These are phyloP conservation scores for Lonchura striata DNA, from an alignment of 2,113 vertebrate species.

Conservation along the genomic window DNA sequence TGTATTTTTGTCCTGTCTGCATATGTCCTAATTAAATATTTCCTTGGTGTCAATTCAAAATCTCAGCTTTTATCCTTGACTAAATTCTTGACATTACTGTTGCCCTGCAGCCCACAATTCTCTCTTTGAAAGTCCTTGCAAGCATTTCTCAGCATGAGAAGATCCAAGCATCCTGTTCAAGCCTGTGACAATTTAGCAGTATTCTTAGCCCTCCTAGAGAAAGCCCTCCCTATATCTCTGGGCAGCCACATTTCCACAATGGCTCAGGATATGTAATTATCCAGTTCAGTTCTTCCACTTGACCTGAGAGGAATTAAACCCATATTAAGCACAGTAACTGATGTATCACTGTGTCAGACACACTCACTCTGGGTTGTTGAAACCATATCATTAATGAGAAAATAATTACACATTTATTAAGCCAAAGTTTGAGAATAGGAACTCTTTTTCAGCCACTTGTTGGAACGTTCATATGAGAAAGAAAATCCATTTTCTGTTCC, in stretches of 20 bases:
- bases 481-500: neutral
- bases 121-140: neutral
- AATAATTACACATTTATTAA: neutral
- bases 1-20: neutral
- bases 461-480: neutral
- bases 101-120: neutral
- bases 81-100: neutral
- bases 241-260: neutral
- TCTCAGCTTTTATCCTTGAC: neutral
- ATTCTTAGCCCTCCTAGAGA: neutral
- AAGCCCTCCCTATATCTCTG: neutral
- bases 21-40: neutral
- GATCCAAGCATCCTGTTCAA: neutral
- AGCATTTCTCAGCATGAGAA: neutral
- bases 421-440: neutral
- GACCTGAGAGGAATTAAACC: neutral
- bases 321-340: neutral
- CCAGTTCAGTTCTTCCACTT: neutral
- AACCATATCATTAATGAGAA: neutral
- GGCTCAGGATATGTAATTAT: neutral
- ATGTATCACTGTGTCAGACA: neutral
- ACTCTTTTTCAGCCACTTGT: neutral
- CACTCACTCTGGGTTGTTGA: neutral
- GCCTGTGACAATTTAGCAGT: neutral
- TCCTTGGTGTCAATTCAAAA: neutral